phyloP scores from a whole-genome alignment of 2,888 invertebrate species.

The Meiosimyza decipiens region DNA sequence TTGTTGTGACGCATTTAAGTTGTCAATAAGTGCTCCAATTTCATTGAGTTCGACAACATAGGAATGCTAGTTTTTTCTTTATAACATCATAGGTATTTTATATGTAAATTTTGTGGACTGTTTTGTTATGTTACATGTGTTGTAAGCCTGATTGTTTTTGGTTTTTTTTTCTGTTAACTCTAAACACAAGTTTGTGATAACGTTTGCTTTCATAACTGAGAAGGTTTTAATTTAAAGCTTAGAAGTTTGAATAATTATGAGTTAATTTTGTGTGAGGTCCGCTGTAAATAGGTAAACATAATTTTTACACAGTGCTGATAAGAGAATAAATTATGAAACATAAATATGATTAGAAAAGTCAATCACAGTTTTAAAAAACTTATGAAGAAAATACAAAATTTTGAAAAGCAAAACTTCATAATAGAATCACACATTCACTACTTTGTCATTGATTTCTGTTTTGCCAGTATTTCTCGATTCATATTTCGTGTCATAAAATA shows the following conservation, averaged over 20 bases:
- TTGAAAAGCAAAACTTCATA: too few relatives aligned
- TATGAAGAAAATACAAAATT: too few relatives aligned
- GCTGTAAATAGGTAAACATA: not conserved
- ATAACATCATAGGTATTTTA: conserved; percentile 9
- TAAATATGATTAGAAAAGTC: too few relatives aligned
- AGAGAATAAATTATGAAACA: too few relatives aligned
- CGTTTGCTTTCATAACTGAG: not conserved
- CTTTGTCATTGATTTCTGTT: too few relatives aligned
- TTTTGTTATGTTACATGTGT: not conserved
- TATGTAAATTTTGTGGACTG: conserved; percentile 6
- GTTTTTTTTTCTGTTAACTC: not conserved
- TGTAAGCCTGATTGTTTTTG: not conserved
- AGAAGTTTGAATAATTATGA: not conserved
- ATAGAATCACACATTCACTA: too few relatives aligned
- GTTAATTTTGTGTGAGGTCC: conserved; percentile 14
- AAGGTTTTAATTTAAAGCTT: conserved; percentile 4
- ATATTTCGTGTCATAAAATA: too few relatives aligned
- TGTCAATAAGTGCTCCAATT: conserved; percentile 62
- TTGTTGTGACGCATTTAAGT: conserved; percentile 52
- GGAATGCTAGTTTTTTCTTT: not conserved
- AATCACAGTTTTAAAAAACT: too few relatives aligned
- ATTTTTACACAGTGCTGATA: not conserved
- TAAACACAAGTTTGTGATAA: conserved; percentile 1
- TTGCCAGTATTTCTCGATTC: too few relatives aligned
- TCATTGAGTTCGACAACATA: conserved; percentile 29